A percentile compares a stretch with the other conserved stretches of the same genome.
phyloP scores from a whole-genome alignment of 1,140 invertebrate genomes.

The Sarcophaga bullata region DNA sequence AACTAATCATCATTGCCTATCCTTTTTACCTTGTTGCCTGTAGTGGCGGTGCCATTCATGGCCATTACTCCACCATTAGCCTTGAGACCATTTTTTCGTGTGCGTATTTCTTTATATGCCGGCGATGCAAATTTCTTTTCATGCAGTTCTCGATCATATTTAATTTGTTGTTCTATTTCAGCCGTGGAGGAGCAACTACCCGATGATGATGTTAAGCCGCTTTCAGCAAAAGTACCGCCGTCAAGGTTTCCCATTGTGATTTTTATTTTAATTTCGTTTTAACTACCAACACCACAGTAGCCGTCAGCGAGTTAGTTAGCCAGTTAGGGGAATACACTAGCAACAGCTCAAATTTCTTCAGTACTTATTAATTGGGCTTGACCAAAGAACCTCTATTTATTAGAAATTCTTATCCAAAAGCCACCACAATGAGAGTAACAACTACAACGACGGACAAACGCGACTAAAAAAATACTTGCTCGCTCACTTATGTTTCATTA shows the following conservation, averaged over 20 bases:
- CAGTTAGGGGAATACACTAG: background rate
- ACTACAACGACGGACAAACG: conserved; percentile 14
- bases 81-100: conserved; percentile 52
- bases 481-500: too few relatives aligned
- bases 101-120: conserved; percentile 58
- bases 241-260: conserved; percentile 43
- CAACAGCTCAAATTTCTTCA: too few relatives aligned
- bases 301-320: background rate
- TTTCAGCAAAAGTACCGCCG: conserved; percentile 28
- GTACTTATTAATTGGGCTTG: too few relatives aligned
- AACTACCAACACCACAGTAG: background rate
- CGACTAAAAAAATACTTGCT: background rate
- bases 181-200: background rate
- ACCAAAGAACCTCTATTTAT: background rate
- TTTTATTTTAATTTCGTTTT: background rate
- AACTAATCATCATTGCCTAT: background rate
- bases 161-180: conserved; percentile 32
- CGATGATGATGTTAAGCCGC: conserved; percentile 21
- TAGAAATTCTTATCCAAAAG: conserved; percentile 11
- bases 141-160: conserved; percentile 42
- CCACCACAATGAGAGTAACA: background rate
- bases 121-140: conserved; percentile 56
- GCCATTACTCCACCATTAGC: conserved; percentile 46
- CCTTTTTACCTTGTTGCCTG: background rate
- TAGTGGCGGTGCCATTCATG: conserved; percentile 36